A percentile compares a stretch with the other conserved stretches of the same genome.
Conservation (phyloP, 2,113 vertebrate species). For the Caloenas nicobarica region DNA sequence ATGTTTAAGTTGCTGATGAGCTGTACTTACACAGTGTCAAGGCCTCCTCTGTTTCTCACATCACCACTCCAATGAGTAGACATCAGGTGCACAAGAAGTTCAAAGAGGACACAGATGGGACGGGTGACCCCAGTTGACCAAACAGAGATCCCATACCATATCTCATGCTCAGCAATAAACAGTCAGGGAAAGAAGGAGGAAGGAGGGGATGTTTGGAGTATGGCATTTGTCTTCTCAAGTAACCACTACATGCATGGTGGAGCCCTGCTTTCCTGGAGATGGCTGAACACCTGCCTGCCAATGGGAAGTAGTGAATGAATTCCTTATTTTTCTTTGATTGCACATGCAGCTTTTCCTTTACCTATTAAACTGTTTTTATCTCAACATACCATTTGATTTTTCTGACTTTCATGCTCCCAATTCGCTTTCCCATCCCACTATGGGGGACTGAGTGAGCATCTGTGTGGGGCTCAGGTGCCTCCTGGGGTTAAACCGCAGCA, state of each 20-base stretch:
- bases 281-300: background rate
- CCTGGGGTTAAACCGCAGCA: background rate
- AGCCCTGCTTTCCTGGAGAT: background rate
- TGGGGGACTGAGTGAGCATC: rapidly evolving
- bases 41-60: background rate
- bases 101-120: background rate
- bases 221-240: background rate
- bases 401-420: background rate
- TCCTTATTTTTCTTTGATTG: background rate
- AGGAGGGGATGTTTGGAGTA: rapidly evolving
- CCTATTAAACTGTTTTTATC: background rate
- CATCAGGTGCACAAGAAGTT: background rate
- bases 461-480: background rate
- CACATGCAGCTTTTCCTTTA: background rate
- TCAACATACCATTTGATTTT: background rate
- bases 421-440: background rate
- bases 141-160: background rate
- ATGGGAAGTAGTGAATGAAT: background rate
- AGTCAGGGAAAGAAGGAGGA: background rate
- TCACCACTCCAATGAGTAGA: rapidly evolving
- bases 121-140: background rate
- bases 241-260: background rate
- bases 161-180: background rate
- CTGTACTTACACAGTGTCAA: background rate
- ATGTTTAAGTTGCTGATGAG: background rate